Evolutionary conservation across 1,140 invertebrate genomes (phyloP).

Genomic region (Drosophila ironensis): DNA sequence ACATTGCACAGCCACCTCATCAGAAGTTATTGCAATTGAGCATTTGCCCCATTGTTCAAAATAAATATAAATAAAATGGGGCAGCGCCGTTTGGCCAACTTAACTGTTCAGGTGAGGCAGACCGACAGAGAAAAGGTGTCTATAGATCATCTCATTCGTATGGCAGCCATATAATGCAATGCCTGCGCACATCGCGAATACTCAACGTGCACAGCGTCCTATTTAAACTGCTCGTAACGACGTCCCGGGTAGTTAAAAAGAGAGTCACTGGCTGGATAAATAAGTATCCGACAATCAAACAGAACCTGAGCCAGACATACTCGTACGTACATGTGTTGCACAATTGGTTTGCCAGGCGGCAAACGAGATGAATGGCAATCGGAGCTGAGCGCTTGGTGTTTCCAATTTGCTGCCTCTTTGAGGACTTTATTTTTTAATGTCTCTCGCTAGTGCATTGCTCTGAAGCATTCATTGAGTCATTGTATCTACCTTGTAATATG

Average conservation of each 20-base stretch:
- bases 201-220: conserved; percentile 43
- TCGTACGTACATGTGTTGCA: too few species aligned
- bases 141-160: conserved; percentile 1
- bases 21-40: conserved; percentile 42
- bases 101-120: conserved; percentile 26
- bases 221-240: conserved; percentile 71
- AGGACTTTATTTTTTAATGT: conserved; percentile 51
- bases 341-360: background rate
- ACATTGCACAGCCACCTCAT: conserved; percentile 29
- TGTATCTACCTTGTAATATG: conserved; percentile 35
- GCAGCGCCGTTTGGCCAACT: conserved; percentile 9
- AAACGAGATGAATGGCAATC: background rate
- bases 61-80: conserved; percentile 22
- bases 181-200: conserved; percentile 45
- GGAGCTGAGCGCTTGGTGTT: conserved; percentile 23
- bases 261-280: conserved; percentile 20
- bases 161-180: conserved; percentile 46
- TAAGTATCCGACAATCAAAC: conserved; percentile 23
- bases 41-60: conserved; percentile 30
- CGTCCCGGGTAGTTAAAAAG: conserved; percentile 6
- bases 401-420: conserved; percentile 38
- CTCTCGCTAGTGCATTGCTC: conserved; percentile 15
- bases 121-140: background rate
- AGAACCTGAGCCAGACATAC: conserved; percentile 23
- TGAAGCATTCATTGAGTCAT: conserved; percentile 45